Base-by-base conservation (phyloP, 2,888 invertebrate genomes). In the Brenthis ino region DNA sequence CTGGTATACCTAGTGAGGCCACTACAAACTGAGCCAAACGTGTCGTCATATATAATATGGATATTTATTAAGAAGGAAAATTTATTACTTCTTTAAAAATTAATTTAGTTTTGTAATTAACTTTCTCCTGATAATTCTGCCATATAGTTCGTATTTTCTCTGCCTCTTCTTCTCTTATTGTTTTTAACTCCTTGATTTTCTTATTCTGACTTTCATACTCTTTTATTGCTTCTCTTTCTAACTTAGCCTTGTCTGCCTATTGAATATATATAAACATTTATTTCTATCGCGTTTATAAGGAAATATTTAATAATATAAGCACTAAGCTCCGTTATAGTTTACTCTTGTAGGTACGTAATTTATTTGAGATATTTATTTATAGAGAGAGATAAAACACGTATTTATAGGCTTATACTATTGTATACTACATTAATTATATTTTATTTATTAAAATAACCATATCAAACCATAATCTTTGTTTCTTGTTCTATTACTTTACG, bases 41-140 rank as follows among this genome's bases (percentile, higher is more conserved):
- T 20, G 20, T 20, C 20, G 20, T 20, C 20, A 20, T 20, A 0
- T 28, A 28, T 28, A 28, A 8, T 43, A 43, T 43, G 11, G 37
- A 43, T 43, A 43, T 43, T 43, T 43, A 43, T 37, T 37, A 37
- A 8, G 37, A 37, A 8, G 37, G 37, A 8, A 8, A 8, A 37
- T 37, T 37, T 37, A 58, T 69, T 72, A 86, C 86, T 76, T 79
- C 72, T 67, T 78, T 70, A 33, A 79, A 64, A 1, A 82, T 74
- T 33, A 71, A 55, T 65, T 78, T 75, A 37, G 80, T 77, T 72
- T 77, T 82, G 20, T 73, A 73, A 50, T 77, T 74, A 6, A 79
- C 67, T 63, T 69, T 76, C 0, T 84, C 82, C 57, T 83, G 78
- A 51, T 83, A 77, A 47, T 77, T 76, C 20, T 72, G 75, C 73